A percentile compares a stretch with the other conserved stretches of the same genome.
Evolutionary conservation across 2,113 vertebrate genomes (phyloP).

Genomic region (Platanista minor): DNA sequence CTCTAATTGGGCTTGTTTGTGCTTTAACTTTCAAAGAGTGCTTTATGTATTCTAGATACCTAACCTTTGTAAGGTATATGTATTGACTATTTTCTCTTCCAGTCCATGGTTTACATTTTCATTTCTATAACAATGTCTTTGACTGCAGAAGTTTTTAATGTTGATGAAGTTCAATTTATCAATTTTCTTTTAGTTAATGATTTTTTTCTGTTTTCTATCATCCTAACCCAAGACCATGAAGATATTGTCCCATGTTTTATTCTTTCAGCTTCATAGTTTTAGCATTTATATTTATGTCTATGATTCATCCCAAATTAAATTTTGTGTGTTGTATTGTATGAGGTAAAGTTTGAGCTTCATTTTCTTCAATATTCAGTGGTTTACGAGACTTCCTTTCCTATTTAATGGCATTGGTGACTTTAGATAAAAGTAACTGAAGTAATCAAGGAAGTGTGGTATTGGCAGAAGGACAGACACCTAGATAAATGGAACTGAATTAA

Average conservation of each 20-base stretch:
- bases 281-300: background rate
- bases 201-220: background rate
- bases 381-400: background rate
- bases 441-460: background rate
- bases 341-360: background rate
- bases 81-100: background rate
- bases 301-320: background rate
- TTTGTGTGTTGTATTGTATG: background rate
- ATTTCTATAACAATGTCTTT: background rate
- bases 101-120: background rate
- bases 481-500: background rate
- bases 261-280: background rate
- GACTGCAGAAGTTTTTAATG: background rate
- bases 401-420: background rate
- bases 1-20: background rate
- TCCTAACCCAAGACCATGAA: background rate
- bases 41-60: background rate
- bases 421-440: background rate
- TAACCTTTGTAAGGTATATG: background rate
- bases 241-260: background rate
- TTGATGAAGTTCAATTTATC: background rate
- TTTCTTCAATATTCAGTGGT: background rate
- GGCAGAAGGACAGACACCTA: background rate
- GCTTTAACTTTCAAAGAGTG: background rate
- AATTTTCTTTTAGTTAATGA: background rate